Evolutionary conservation across 1,140 invertebrate genomes (phyloP), one percentile per base, ranked within the genome.

Genomic region (Leptinotarsa texana): DNA sequence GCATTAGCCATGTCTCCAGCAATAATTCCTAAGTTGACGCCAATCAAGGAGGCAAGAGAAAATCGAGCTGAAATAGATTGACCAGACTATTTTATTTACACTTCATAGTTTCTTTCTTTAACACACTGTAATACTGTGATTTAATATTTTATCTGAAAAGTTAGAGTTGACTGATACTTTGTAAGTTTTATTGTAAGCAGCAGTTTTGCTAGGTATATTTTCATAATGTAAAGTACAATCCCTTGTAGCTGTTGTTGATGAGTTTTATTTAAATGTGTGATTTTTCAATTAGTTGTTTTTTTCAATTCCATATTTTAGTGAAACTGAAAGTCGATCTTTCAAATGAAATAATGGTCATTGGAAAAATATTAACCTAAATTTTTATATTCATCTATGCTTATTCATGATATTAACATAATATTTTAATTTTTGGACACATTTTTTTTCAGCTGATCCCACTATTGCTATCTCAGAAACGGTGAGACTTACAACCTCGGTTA

Each of bases 1-100:
- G 94, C 94, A 3, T 86, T 95, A 75, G 89, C 89, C 0, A 86
- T 91, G 81, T 88, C 88, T 27, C 78, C 87, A 11, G 86, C 87
- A 21, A 85, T 87, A 22, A 80, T 83, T 66, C 75, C 76, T 18
- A 72, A 81, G 17, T 67, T 81, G 33, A 71, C 65, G 51, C 76
- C 22, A 17, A 77, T 48, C 71, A 75, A 33, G 49, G 79, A 78
- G 74, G 77, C 68, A 74, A 79, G 77, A 63, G 75, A 73, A 77
- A 77, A 67, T 68, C 73, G 63, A 17, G n/a, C 63, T 1, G 73
- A 74, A n/a, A 69, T 61, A 69, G 63, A 74, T 69, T 74, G 73
- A 74, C 51, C 63, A 17, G 27, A 42, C 13, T 17, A 17, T 66
- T 63, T 65, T 48, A n/a, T 69, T 17, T 13, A n/a, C 24, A 68